These are phyloP conservation scores for Echinarachnius parma DNA, from an alignment of 53 echinoderm and acorn worm genomes.

Conservation along the genomic window DNA sequence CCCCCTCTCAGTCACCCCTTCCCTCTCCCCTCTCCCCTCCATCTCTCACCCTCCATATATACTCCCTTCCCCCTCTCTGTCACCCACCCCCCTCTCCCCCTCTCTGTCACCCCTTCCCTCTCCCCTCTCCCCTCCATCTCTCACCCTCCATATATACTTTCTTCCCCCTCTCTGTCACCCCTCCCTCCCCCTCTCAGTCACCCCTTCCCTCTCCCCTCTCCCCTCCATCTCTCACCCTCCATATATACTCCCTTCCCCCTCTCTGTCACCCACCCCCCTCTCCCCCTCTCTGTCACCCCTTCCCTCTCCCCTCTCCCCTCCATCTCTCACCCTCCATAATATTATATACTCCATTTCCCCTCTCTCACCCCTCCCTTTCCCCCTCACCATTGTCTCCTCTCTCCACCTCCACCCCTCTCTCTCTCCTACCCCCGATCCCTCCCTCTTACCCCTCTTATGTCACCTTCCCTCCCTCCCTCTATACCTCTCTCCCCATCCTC, in stretches of 20 bases:
- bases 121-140: not conserved
- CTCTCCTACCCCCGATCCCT: not conserved
- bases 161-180: not conserved
- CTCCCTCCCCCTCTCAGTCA: not conserved
- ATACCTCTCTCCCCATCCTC: not conserved
- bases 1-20: no score
- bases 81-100: not conserved
- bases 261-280: not conserved
- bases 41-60: no score
- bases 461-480: not conserved
- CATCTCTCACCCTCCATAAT: not conserved
- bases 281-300: not conserved
- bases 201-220: not conserved
- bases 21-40: no score
- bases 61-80: no score
- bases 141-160: not conserved
- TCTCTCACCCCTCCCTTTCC: not conserved
- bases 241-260: not conserved
- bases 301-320: not conserved
- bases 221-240: not conserved
- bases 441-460: not conserved
- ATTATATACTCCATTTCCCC: not conserved
- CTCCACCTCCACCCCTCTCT: not conserved
- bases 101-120: not conserved
- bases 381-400: not conserved